phyloP scores from a whole-genome alignment of 2,113 vertebrate species.

The Phoenicopterus ruber region DNA sequence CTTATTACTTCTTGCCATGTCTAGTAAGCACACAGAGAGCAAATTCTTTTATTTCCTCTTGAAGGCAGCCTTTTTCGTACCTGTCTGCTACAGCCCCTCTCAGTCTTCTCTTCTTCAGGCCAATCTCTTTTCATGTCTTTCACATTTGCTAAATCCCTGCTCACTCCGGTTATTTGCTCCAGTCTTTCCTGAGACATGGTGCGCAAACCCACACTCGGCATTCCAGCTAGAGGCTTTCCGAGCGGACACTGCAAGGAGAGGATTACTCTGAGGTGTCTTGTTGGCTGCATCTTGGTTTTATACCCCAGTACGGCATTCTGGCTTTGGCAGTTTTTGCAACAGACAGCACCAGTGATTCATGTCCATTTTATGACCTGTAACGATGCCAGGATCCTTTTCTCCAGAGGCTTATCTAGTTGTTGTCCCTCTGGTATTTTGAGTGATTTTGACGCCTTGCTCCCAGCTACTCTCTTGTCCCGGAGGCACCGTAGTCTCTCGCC shows the following conservation, averaged over 20 bases:
- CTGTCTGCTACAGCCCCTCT: not conserved
- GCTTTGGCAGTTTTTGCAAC: not conserved
- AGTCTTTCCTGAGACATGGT: not conserved
- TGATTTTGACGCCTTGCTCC: not conserved
- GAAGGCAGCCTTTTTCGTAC: not conserved
- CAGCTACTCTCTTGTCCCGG: not conserved
- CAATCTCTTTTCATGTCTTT: not conserved
- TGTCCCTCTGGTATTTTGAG: not conserved
- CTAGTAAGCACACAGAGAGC: not conserved
- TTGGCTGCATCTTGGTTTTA: not conserved
- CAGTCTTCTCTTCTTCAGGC: not conserved
- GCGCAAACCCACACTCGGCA: not conserved
- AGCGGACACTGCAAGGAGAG: not conserved
- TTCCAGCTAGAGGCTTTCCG: not conserved
- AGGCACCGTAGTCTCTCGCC: not conserved
- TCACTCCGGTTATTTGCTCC: not conserved
- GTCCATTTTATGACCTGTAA: not conserved
- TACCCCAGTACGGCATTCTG: not conserved
- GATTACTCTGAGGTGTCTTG: not conserved
- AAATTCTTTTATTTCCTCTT: not conserved
- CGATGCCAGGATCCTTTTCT: not conserved
- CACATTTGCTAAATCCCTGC: not conserved
- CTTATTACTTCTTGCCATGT: not conserved
- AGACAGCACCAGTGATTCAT: not conserved
- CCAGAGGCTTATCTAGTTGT: not conserved